Evolutionary conservation across 2,113 vertebrate genomes (phyloP).

Genomic region (Microtus richardsoni): DNA sequence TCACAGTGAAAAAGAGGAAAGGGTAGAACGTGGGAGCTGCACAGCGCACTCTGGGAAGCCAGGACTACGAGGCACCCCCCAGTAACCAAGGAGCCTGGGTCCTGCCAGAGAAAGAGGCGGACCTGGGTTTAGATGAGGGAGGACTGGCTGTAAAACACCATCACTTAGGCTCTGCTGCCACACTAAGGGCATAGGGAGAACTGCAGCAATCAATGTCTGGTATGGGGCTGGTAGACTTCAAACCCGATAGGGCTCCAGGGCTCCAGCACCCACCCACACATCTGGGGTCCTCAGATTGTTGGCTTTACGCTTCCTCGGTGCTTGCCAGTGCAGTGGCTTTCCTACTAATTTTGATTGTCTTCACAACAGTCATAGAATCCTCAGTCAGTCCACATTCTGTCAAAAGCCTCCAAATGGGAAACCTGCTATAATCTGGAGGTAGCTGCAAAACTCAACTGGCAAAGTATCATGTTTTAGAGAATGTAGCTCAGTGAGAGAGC

Average conservation of each 20-base stretch:
- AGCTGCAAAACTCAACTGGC: not conserved
- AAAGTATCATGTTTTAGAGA: not conserved
- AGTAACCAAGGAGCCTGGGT: not conserved
- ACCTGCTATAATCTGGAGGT: not conserved
- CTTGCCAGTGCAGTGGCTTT: not conserved
- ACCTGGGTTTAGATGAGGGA: too few species aligned
- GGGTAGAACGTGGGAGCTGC: not conserved
- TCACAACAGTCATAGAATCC: not conserved
- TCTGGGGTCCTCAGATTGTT: not conserved
- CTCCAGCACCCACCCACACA: too few species aligned
- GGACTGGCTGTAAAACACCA: not conserved
- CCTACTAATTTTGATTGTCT: not conserved
- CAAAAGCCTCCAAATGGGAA: not conserved
- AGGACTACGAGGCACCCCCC: not conserved
- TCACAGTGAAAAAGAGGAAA: not conserved
- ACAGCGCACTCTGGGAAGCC: not conserved
- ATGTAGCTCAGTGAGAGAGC: not conserved
- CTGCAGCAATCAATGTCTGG: not conserved
- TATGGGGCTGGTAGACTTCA: not conserved
- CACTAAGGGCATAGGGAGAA: constrained; percentile 39
- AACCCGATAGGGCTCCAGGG: too few species aligned
- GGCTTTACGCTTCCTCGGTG: not conserved
- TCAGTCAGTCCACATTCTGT: not conserved
- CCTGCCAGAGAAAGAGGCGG: not conserved
- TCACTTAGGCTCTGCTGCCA: constrained; percentile 44